Percentiles rank a stretch among this genome's conserved stretches.
Evolutionary conservation across 53 echinoderm and acorn worm species (phyloP).

Genomic region (Holothuria scabra): DNA sequence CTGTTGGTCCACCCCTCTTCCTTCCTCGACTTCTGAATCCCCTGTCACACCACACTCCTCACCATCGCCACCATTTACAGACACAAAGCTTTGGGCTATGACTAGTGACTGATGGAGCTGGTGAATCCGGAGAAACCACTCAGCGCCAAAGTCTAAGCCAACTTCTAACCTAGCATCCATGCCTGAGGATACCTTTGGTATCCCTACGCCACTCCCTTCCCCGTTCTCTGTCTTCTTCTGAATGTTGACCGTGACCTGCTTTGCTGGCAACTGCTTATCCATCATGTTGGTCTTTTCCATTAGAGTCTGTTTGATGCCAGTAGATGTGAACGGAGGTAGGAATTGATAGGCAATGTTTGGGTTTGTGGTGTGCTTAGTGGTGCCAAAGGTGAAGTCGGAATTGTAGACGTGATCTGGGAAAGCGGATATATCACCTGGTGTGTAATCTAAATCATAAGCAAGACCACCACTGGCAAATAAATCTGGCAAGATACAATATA

Average conservation of each 20-base stretch:
- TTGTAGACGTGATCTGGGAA: background rate
- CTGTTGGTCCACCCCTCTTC: background rate
- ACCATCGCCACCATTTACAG: background rate
- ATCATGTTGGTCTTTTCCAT: background rate
- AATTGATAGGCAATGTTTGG: conserved; percentile 43
- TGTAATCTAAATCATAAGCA: conserved; percentile 5
- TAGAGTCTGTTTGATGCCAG: background rate
- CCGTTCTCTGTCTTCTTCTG: background rate
- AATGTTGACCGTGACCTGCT: background rate
- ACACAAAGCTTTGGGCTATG: conserved; percentile 52
- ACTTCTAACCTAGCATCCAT: conserved; percentile 95
- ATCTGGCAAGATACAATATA: conserved; percentile 26
- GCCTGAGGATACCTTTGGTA: conserved; percentile 84
- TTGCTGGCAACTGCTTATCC: background rate
- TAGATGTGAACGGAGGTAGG: conserved; percentile 9
- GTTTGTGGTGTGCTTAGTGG: conserved; percentile 18
- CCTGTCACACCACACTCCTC: background rate
- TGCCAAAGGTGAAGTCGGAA: conserved; percentile 31
- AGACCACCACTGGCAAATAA: conserved; percentile 13
- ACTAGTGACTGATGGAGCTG: conserved; percentile 55
- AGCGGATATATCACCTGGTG: conserved; percentile 7
- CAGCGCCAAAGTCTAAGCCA: conserved; percentile 89
- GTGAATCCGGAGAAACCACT: conserved; percentile 90
- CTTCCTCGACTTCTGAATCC: background rate
- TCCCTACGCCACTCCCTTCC: background rate